Conservation (phyloP, 2,888 invertebrate species). For the Drosophila kambysellisi region DNA sequence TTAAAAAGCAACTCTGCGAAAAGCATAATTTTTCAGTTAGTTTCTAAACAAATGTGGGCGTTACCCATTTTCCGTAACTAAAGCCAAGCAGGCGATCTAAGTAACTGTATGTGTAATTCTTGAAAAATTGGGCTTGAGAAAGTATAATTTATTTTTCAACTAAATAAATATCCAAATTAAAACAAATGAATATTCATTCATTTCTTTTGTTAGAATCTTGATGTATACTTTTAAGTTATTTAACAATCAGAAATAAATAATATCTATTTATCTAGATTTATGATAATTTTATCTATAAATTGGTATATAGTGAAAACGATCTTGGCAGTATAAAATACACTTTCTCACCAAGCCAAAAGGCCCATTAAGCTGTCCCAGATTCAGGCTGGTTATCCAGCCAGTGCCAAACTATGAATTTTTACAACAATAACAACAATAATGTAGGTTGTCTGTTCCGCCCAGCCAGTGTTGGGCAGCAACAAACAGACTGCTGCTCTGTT, state of each 20-base stretch:
- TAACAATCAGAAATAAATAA: background rate
- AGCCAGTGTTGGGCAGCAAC: slow-evolving; percentile 2
- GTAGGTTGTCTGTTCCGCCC: slow-evolving; percentile 49
- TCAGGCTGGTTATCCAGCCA: slow-evolving; percentile 9
- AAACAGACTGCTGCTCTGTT: slow-evolving; percentile 35
- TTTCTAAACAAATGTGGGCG: slow-evolving; percentile 32
- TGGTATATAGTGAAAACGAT: slow-evolving; percentile 31
- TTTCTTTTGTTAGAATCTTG: background rate
- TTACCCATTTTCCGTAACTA: background rate
- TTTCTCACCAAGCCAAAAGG: slow-evolving; percentile 27
- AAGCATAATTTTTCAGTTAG: slow-evolving; percentile 4
- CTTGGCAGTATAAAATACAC: slow-evolving; percentile 7
- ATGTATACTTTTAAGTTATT: background rate
- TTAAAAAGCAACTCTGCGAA: slow-evolving; percentile 8
- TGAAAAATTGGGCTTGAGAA: background rate
- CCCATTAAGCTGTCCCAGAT: slow-evolving; percentile 39
- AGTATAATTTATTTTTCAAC: background rate
- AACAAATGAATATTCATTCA: background rate
- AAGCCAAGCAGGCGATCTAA: background rate
- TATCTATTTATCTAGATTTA: background rate
- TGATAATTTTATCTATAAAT: slow-evolving; percentile 14
- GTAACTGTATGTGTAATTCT: background rate
- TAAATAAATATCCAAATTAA: background rate
- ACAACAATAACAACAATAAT: slow-evolving; percentile 36
- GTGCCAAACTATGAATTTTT: slow-evolving; percentile 16